phyloP scores from a whole-genome alignment of 2,888 invertebrate genomes.

The Melikaiella ostensackeni region DNA sequence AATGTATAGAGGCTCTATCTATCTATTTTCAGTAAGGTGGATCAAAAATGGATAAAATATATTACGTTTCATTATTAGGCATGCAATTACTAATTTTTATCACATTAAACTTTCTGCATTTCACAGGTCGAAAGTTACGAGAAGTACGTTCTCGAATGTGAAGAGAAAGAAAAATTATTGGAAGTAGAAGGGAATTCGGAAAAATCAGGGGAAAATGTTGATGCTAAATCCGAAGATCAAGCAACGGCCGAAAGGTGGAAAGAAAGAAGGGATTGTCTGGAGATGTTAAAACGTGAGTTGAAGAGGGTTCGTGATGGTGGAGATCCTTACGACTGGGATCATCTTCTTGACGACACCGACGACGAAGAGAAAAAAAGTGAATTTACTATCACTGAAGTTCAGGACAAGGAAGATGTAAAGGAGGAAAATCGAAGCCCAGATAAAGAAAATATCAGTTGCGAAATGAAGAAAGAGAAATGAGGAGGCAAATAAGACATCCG shows the following conservation, averaged over 20 bases:
- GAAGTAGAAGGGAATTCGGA: constrained; percentile 46
- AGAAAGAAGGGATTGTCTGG: constrained; percentile 71
- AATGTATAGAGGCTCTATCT: too few species aligned
- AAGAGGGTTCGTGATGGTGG: constrained; percentile 69
- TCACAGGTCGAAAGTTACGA: constrained; percentile 70
- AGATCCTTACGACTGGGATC: constrained; percentile 69
- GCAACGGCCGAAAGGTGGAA: constrained; percentile 63
- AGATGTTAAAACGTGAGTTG: constrained; percentile 72
- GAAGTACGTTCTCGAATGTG: constrained; percentile 70
- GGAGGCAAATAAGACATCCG: background rate
- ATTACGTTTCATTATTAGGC: too few species aligned
- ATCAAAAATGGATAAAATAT: too few species aligned
- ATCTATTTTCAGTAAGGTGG: too few species aligned
- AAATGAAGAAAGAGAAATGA: constrained; percentile 33
- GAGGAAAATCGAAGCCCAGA: background rate
- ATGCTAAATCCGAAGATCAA: constrained; percentile 46
- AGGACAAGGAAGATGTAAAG: background rate
- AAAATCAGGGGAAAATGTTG: constrained; percentile 30
- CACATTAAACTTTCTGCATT: background rate
- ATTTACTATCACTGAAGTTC: background rate
- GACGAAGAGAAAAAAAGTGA: constrained; percentile 75
- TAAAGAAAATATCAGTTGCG: background rate
- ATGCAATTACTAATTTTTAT: background rate
- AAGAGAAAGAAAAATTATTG: constrained; percentile 64
- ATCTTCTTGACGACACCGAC: constrained; percentile 68